Conservation (phyloP, 2,888 invertebrate species). For the Leucozona laternaria region DNA sequence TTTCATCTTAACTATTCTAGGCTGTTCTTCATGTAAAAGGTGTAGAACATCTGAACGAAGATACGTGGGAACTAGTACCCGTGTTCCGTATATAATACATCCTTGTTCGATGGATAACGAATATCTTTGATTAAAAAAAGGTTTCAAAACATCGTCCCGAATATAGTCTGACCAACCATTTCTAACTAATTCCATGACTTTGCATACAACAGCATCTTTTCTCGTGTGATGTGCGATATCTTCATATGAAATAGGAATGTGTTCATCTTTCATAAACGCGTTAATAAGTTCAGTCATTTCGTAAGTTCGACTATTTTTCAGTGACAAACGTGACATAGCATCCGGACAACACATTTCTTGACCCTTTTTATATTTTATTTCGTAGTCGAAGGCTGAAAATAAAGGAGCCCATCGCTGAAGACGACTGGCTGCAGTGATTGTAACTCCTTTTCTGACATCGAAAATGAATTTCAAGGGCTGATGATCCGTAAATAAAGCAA, state of each 20-base stretch:
- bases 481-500: slow-evolving; percentile 37
- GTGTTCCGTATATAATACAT: slow-evolving; percentile 13
- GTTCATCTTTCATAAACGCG: background rate
- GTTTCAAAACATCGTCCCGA: slow-evolving; percentile 7
- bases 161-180: slow-evolving; percentile 14
- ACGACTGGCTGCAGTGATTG: slow-evolving; percentile 39
- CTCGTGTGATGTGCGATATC: slow-evolving; percentile 27
- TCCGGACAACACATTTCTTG: slow-evolving; percentile 24
- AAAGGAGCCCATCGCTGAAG: slow-evolving; percentile 41
- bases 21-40: slow-evolving; percentile 24
- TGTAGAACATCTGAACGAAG: slow-evolving; percentile 18
- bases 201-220: slow-evolving; percentile 20
- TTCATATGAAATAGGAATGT: slow-evolving; percentile 14
- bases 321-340: slow-evolving; percentile 18
- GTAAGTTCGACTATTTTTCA: background rate
- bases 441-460: slow-evolving; percentile 31
- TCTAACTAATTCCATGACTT: slow-evolving; percentile 13
- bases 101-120: slow-evolving; percentile 8
- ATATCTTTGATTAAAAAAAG: slow-evolving; percentile 6
- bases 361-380: slow-evolving; percentile 29
- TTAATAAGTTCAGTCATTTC: slow-evolving; percentile 30
- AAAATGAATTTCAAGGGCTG: slow-evolving; percentile 39
- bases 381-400: slow-evolving; percentile 41
- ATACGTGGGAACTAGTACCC: slow-evolving; percentile 7
- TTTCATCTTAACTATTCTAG: slow-evolving; percentile 32